These are phyloP conservation scores for Caenorhabditis panamensis DNA, from an alignment of 2,888 invertebrate genomes.

Conservation along the genomic window DNA sequence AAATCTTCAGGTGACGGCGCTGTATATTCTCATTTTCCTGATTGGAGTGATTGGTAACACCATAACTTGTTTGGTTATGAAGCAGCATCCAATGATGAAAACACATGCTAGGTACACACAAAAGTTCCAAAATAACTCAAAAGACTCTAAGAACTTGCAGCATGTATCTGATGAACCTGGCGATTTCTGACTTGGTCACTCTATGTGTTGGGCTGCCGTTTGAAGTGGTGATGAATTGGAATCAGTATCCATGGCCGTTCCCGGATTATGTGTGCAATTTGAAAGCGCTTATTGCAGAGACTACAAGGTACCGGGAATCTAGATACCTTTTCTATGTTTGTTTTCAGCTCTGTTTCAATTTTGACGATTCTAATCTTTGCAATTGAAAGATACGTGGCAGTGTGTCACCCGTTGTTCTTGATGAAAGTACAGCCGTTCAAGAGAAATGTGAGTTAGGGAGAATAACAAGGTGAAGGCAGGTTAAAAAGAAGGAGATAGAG, in stretches of 20 bases:
- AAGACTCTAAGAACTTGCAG: too few relatives aligned
- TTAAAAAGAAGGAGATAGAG: not conserved
- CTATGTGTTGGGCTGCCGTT: slow-evolving; percentile 72
- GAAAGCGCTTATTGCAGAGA: slow-evolving; percentile 72
- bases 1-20: slow-evolving; percentile 62
- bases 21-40: slow-evolving; percentile 67
- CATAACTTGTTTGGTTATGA: slow-evolving; percentile 70
- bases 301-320: slow-evolving; percentile 65
- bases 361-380: slow-evolving; percentile 72
- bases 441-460: slow-evolving; percentile 60
- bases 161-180: slow-evolving; percentile 71
- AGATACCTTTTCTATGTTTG: too few relatives aligned
- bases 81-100: slow-evolving; percentile 71
- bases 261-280: slow-evolving; percentile 74
- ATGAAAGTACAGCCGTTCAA: slow-evolving; percentile 64
- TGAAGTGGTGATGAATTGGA: slow-evolving; percentile 71
- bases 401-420: slow-evolving; percentile 70
- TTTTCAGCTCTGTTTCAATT: slow-evolving; percentile 72
- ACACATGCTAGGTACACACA: slow-evolving; percentile 72
- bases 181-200: slow-evolving; percentile 71
- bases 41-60: slow-evolving; percentile 71
- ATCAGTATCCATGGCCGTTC: slow-evolving; percentile 75
- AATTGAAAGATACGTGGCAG: slow-evolving; percentile 74
- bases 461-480: too few relatives aligned
- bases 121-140: too few relatives aligned